phyloP scores from a whole-genome alignment of 1,140 invertebrate species.

The Drosophila persimilis region DNA sequence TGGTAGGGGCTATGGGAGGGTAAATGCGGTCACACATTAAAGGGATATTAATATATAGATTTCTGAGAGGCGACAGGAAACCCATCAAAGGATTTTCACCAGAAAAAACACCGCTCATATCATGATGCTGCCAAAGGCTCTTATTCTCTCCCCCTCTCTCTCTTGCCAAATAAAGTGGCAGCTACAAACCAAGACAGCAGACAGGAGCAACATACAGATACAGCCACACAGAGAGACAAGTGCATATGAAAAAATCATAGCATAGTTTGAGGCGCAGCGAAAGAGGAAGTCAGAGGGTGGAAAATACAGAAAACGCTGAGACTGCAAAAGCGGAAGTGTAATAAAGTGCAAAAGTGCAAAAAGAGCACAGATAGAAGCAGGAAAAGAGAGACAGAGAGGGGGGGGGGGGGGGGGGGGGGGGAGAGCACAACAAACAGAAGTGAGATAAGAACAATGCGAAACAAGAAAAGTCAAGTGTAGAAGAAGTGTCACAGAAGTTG shows the following conservation, averaged over 20 bases:
- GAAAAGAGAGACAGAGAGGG: slow-evolving; percentile 1
- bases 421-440: neutral
- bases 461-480: slow-evolving; percentile 61
- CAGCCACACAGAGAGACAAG: slow-evolving; percentile 21
- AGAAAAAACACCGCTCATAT: neutral
- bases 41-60: slow-evolving; percentile 70
- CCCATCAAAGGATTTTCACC: slow-evolving; percentile 45
- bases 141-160: neutral
- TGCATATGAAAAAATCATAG: slow-evolving; percentile 65
- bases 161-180: slow-evolving; percentile 65
- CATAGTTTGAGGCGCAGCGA: slow-evolving; percentile 60
- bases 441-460: slow-evolving; percentile 46
- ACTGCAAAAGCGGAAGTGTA: slow-evolving; percentile 66
- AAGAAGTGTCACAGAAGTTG: slow-evolving; percentile 48
- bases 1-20: slow-evolving; percentile 10
- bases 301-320: slow-evolving; percentile 42
- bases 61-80: slow-evolving; percentile 8
- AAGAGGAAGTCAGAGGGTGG: neutral
- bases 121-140: slow-evolving; percentile 52
- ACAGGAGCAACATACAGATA: slow-evolving; percentile 17
- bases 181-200: slow-evolving; percentile 24
- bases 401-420: neutral
- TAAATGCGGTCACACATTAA: slow-evolving; percentile 69
- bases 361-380: slow-evolving; percentile 18
- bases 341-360: slow-evolving; percentile 66